A percentile compares a stretch with the other conserved stretches of the same genome.
Conservation (phyloP, 2,888 invertebrate species). For the Conomelus anceps region DNA sequence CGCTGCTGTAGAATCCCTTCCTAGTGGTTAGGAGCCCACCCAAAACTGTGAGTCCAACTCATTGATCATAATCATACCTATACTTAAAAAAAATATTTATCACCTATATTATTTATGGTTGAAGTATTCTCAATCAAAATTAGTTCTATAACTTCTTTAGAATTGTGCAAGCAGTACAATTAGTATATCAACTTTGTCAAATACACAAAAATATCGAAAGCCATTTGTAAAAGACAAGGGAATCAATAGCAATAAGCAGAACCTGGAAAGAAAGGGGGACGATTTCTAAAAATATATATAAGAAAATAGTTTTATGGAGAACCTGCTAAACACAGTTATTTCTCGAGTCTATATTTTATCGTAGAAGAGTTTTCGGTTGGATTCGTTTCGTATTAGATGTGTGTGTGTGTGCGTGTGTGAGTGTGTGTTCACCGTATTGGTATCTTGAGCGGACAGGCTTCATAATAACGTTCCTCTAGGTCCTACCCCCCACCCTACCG, state of each 20-base stretch:
- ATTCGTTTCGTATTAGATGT: neutral
- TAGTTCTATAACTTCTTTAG: no score
- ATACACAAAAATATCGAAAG: no score
- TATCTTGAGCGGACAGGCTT: slow-evolving; percentile 11
- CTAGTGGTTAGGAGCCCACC: no score
- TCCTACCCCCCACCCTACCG: neutral
- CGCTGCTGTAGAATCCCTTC: no score
- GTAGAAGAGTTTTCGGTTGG: neutral
- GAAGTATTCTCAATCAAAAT: no score
- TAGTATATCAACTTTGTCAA: no score
- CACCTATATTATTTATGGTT: no score
- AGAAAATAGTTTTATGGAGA: neutral
- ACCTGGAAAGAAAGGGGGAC: neutral
- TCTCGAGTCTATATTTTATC: neutral
- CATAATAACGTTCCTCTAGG: slow-evolving; percentile 14
- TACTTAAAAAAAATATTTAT: no score
- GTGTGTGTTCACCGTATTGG: neutral
- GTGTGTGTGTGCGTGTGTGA: neutral
- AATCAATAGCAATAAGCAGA: neutral
- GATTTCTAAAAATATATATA: neutral
- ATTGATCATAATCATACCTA: no score
- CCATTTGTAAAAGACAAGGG: no score
- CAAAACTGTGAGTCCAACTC: no score
- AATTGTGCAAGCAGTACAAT: no score
- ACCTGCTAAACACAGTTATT: neutral